Evolutionary conservation across 2,888 invertebrate genomes (phyloP).

Genomic region (Ophion ventricosus): DNA sequence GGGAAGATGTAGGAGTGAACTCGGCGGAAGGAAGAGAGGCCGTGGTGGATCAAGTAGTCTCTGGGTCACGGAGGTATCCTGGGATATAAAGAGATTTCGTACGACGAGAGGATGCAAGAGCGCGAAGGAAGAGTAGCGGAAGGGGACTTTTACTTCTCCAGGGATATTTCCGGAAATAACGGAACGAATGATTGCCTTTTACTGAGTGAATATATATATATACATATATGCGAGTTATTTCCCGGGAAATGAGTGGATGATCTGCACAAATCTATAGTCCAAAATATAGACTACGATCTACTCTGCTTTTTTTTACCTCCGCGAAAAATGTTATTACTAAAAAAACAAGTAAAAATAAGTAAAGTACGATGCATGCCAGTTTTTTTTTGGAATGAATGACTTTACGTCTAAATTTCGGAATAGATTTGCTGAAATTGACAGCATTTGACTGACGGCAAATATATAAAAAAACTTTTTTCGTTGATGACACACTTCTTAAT

Average conservation of each 20-base stretch:
- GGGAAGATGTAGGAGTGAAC: slow-evolving; percentile 43
- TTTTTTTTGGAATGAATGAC: not conserved
- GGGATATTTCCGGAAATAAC: slow-evolving; percentile 50
- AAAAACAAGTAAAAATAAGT: too few species aligned
- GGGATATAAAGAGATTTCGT: slow-evolving; percentile 41
- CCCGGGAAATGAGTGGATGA: not conserved
- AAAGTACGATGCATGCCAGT: too few species aligned
- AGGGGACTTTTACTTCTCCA: slow-evolving; percentile 50
- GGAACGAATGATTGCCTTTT: slow-evolving; percentile 67
- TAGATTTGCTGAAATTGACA: not conserved
- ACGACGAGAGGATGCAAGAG: slow-evolving; percentile 55
- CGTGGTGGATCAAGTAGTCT: slow-evolving; percentile 26
- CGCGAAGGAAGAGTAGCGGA: slow-evolving; percentile 33
- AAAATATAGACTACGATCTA: not conserved
- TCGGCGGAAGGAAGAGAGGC: not conserved
- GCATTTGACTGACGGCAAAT: too few species aligned
- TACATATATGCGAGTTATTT: not conserved
- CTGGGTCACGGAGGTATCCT: slow-evolving; percentile 25
- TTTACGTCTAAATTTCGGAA: not conserved
- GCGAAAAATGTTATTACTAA: not conserved
- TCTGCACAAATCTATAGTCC: not conserved
- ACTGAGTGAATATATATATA: slow-evolving; percentile 63
- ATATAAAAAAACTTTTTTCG: too few species aligned
- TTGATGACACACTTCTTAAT: too few species aligned
- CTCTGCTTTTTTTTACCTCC: not conserved